Percentiles rank a stretch among this genome's conserved stretches.
Evolutionary conservation across 1,140 invertebrate genomes (phyloP).

Genomic region (Phortica variegata): DNA sequence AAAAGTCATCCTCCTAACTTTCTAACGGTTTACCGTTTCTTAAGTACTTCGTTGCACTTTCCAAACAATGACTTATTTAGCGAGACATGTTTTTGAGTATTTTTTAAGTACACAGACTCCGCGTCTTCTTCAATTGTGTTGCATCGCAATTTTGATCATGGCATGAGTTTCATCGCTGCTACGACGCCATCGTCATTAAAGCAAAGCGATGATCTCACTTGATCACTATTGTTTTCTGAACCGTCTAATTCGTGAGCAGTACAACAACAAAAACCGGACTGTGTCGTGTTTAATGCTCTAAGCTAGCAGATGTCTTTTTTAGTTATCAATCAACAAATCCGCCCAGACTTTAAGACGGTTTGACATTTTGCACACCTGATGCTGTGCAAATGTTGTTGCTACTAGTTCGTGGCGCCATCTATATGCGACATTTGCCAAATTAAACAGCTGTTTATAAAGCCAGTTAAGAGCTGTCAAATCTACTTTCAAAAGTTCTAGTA

Average conservation of each 20-base stretch:
- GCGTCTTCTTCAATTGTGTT: slow-evolving; percentile 38
- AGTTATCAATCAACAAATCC: slow-evolving; percentile 5
- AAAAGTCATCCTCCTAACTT: too few species aligned
- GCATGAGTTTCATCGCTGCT: slow-evolving; percentile 1
- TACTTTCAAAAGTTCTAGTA: too few species aligned
- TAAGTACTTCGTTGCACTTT: slow-evolving; percentile 41
- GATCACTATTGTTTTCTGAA: slow-evolving; percentile 16
- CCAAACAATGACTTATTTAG: slow-evolving; percentile 20
- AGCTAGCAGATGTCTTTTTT: slow-evolving; percentile 6
- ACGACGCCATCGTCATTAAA: too few species aligned
- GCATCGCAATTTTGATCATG: slow-evolving; percentile 33
- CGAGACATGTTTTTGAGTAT: slow-evolving; percentile 13
- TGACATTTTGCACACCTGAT: neutral
- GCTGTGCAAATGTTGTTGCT: neutral
- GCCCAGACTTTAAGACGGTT: neutral
- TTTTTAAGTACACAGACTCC: slow-evolving; percentile 27
- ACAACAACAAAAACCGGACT: slow-evolving; percentile 29
- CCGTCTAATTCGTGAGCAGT: slow-evolving; percentile 14
- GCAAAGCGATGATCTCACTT: slow-evolving; percentile 46
- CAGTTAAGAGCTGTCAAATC: too few species aligned
- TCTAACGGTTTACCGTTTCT: slow-evolving; percentile 8
- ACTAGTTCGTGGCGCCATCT: too few species aligned
- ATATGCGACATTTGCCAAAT: too few species aligned
- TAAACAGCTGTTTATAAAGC: neutral
- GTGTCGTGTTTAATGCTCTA: too few species aligned